Evolutionary conservation across 1,140 invertebrate species (phyloP), one percentile per base, ranked within the genome.

Genomic region (Harpegnathos saltator): DNA sequence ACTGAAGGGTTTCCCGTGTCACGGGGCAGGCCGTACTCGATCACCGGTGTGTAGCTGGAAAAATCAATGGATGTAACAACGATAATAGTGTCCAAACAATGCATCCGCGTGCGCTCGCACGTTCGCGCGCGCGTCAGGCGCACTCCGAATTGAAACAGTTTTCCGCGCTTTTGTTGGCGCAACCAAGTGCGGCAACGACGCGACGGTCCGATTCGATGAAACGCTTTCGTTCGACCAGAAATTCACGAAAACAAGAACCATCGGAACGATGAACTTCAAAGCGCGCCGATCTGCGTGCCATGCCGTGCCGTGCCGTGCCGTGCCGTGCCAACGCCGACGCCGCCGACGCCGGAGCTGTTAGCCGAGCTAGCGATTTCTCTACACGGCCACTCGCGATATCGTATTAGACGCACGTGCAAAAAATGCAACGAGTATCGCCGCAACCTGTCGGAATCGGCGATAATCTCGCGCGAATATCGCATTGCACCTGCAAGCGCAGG

Each of bases 1-100:
- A 15, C 22, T 58, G 75, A 58, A 11, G 33, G 65, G 54, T 69
- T 58, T 78, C 65, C 68, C 44, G 14, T 73, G 78, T 62, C 58
- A 62, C 69, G 78, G 33, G 63, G 58, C 63, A 78, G 63, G 65
- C 56, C 22, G 63, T 78, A 44, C 33, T 78, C 63, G 75, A 69
- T 69, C 52, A 69, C 29, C 75, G 33, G 65, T 65, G 58, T 59
- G 75, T 80, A 71, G 58, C 65, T 71, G 65, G 22, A 80, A 80
- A 78, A 84, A 84, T 68, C 86, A 82, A 87, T 87, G 77, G 74
- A 87, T 84, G 82, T 81, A 87, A 87, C 85, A 50, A 24, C 74
- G 82, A 87, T 87, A 87, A 87, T 84, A 66, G 86, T 87, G 66
- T 84, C 69, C 85, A 87, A 87, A 87, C 86, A 87, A 84, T 80